Conservation (phyloP, 2,113 vertebrate genomes). For the Procavia capensis region DNA sequence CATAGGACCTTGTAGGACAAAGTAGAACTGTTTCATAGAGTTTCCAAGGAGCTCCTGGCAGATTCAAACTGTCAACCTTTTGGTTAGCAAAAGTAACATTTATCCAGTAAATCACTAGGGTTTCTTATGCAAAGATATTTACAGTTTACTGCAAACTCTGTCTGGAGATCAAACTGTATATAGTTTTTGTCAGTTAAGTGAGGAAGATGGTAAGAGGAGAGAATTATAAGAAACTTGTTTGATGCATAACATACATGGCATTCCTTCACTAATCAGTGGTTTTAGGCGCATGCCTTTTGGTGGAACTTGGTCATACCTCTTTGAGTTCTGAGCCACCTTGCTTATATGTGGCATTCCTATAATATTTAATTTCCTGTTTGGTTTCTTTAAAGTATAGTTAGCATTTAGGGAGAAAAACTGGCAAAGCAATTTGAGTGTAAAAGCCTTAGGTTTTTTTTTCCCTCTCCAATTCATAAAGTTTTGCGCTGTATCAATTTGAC, state of each 20-base stretch:
- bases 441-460: background rate
- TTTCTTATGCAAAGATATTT: background rate
- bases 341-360: background rate
- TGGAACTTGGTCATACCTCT: background rate
- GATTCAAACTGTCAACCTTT: too few species aligned
- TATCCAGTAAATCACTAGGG: too few species aligned
- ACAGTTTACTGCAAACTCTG: background rate
- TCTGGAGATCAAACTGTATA: background rate
- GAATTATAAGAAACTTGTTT: background rate
- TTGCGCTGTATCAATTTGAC: conserved; percentile 4
- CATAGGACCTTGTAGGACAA: too few species aligned
- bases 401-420: background rate
- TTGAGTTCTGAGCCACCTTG: background rate
- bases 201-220: background rate
- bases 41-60: too few species aligned
- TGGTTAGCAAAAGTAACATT: too few species aligned
- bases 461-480: background rate
- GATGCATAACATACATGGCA: background rate
- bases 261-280: background rate
- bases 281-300: background rate
- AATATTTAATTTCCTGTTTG: background rate
- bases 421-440: background rate
- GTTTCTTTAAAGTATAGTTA: background rate
- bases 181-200: background rate
- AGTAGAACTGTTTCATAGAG: too few species aligned